Base-by-base conservation (phyloP, 2,797 vertebrate species). In the Aselliscus stoliczkanus region DNA sequence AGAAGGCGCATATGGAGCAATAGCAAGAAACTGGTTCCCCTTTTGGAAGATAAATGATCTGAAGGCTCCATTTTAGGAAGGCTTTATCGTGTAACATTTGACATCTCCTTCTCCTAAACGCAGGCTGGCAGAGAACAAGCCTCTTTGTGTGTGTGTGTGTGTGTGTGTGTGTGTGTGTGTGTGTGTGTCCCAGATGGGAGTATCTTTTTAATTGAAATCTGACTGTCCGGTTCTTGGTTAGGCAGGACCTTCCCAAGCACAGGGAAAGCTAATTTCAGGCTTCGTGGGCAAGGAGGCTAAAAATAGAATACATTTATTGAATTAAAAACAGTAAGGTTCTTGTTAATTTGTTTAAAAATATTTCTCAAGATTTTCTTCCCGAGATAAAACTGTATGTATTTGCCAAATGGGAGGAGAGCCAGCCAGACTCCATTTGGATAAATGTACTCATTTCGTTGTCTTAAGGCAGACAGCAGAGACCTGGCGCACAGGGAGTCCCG, bases 191-290 rank as follows among this genome's bases (percentile, higher is more conserved):
- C 69, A 94, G 93, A 23, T 82, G 81, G 84, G 31, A 93, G 21
- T 70, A 79, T 73, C 75, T 97, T 25, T 76, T 96, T 93, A 91
- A 93, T 73, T 96, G 90, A 58, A 94, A 72, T 90, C 67, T 92
- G 64, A 37, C 87, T 96, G 39, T 93, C 75, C 52, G 93, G 69
- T 93, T 96, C 60, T 60, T 96, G 85, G 56, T 64, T 94, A 90
- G 90, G 56, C 52, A 90, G 76, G 37, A 86, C 47, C 75, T 97
- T 25, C n/a, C 84, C 84, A 93, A 93, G 76, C 93, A 88, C 69
- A 79, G 84, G 65, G 64, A 96, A 97, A 90, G 50, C 56, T 90
- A 96, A 96, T 96, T 97, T 97, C 93, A 95, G 92, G 62, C 79
- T 95, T 93, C 86, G 69, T 27, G 39, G 76, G 37, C 72, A 96